Evolutionary conservation across 2,797 vertebrate genomes (phyloP).

Genomic region (Molothrus aeneus): DNA sequence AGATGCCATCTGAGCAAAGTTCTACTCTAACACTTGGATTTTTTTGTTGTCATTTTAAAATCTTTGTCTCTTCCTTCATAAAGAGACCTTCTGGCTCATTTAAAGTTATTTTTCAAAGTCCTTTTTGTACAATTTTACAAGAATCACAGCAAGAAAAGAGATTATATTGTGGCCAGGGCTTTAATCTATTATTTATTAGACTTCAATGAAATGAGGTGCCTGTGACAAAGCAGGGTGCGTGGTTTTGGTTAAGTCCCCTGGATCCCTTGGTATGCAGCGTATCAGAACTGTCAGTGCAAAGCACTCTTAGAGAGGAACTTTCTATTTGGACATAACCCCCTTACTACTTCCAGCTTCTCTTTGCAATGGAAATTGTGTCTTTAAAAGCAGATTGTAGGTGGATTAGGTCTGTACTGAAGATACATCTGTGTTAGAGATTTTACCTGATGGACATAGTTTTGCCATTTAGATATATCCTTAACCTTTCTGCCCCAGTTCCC

Average conservation of each 20-base stretch:
- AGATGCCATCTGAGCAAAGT: not conserved
- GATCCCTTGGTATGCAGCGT: not conserved
- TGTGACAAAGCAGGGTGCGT: slow-evolving; percentile 41
- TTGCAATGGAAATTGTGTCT: not conserved
- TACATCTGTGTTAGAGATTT: not conserved
- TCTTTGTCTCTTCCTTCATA: not conserved
- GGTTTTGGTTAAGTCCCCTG: slow-evolving; percentile 10
- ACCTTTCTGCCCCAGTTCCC: not conserved
- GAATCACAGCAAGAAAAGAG: not conserved
- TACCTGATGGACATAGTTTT: not conserved
- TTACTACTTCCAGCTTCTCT: not conserved
- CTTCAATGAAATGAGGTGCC: slow-evolving; percentile 24
- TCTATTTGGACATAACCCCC: not conserved
- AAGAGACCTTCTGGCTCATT: not conserved
- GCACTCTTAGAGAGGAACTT: not conserved
- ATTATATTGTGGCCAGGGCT: not conserved
- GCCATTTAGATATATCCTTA: not conserved
- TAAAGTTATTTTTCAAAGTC: not conserved
- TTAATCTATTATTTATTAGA: slow-evolving; percentile 54
- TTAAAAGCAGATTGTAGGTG: not conserved
- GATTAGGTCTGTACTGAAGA: not conserved
- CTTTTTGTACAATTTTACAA: not conserved
- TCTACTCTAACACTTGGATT: not conserved
- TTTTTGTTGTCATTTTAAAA: not conserved
- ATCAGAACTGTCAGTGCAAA: not conserved